These are phyloP conservation scores for Lindbergichthys nudifrons DNA, from an alignment of 2,797 vertebrate species.

Conservation along the genomic window DNA sequence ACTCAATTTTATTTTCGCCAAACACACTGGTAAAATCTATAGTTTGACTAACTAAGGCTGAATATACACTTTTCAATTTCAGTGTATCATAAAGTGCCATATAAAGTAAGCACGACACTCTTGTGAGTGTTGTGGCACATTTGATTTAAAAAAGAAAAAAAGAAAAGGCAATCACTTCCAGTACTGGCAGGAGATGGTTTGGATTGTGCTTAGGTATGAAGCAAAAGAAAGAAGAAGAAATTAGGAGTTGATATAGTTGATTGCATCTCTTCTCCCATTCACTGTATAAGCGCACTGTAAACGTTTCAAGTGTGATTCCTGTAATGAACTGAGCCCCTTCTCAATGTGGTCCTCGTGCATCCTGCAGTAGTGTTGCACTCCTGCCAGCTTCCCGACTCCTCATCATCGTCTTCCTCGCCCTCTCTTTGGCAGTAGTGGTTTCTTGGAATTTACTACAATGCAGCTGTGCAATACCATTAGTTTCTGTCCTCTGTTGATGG, in stretches of 20 bases:
- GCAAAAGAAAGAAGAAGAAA: constrained; percentile 50
- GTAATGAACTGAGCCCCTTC: constrained; percentile 73
- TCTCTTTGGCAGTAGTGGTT: constrained; percentile 95
- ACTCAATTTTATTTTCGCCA: constrained; percentile 23
- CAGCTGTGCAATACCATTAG: constrained; percentile 77
- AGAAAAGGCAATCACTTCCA: constrained; percentile 87
- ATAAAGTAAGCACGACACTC: constrained; percentile 65
- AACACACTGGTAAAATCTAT: constrained; percentile 45
- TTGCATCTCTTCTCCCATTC: constrained; percentile 76
- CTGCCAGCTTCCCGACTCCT: constrained; percentile 66
- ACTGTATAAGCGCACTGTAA: constrained; percentile 82
- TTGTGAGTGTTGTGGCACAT: constrained; percentile 87
- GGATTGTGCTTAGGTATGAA: constrained; percentile 81
- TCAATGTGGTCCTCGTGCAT: constrained; percentile 77
- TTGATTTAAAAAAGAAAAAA: constrained; percentile 56
- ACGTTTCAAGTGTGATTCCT: constrained; percentile 84
- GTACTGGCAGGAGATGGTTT: constrained; percentile 82
- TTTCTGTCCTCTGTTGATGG: constrained; percentile 68
- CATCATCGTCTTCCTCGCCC: constrained; percentile 56
- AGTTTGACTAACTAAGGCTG: constrained; percentile 67
- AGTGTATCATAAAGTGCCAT: constrained; percentile 73
- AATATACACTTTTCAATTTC: constrained; percentile 66
- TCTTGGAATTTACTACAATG: constrained; percentile 81
- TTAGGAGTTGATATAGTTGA: constrained; percentile 71
- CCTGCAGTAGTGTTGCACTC: constrained; percentile 82